Base-by-base conservation (phyloP, 2,888 invertebrate genomes). In the Euclidia mi region DNA sequence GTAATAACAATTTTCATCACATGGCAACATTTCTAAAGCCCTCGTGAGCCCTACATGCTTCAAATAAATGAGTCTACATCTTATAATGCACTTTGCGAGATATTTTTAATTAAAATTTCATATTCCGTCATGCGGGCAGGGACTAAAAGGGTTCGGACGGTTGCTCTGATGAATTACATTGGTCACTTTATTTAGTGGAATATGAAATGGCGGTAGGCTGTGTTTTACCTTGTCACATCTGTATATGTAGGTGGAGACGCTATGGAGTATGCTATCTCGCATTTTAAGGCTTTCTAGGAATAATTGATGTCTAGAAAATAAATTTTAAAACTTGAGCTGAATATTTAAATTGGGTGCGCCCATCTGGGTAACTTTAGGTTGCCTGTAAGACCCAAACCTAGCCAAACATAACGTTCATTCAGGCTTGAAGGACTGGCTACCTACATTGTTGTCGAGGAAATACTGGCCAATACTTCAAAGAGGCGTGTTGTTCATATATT, bases 21-120 rank as follows among this genome's bases (percentile, higher is more conserved):
- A n/a, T n/a, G n/a, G n/a, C n/a, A n/a, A n/a, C n/a, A 25, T 25
- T 15, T 29, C 0, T 10, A 28, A 28, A 6, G n/a, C 15, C 9
- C 20, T 34, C 32, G 20, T 7, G 2, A 14, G 0, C 15, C 20
- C 55, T 14, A 44, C 56, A 61, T 70, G 60, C 50, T 56, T 25
- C 60, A 43, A 52, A 56, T 65, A 47, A 51, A 29, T 49, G 12
- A 49, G 51, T 44, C 47, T 53, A 37, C 66, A 56, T 70, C 69
- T 70, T 74, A 65, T 53, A 42, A 42, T 51, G 52, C 53, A 75
- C 56, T 71, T 60, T 53, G 51, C 42, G 46, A 74, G 56, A 69
- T 74, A 71, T 70, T 70, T 74, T 70, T 66, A 71, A 74, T 70
- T 70, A 71, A 74, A 75, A 75, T 75, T 70, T 70, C 56, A 70